Percentiles rank a stretch among this genome's conserved stretches.
phyloP scores from a whole-genome alignment of 2,797 vertebrate genomes.

The Masticophis lateralis region DNA sequence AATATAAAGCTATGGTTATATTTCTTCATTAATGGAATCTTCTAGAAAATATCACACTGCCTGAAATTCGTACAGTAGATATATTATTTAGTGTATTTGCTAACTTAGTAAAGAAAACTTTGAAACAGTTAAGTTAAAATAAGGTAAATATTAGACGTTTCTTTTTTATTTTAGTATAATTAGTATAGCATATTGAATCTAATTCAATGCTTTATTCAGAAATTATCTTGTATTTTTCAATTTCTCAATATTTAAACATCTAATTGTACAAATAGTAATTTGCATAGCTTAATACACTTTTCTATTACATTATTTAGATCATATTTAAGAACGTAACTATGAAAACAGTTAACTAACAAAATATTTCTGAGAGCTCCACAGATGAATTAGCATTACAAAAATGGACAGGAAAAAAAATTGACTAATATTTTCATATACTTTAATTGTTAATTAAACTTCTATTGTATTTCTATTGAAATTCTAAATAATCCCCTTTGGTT shows the following conservation, averaged over 20 bases:
- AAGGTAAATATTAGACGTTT: background rate
- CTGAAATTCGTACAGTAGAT: background rate
- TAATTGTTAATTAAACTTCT: background rate
- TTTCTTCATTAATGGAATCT: background rate
- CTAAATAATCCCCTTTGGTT: background rate
- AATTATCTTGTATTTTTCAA: background rate
- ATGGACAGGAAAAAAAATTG: background rate
- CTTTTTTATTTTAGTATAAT: background rate
- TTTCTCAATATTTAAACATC: background rate
- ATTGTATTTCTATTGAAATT: background rate
- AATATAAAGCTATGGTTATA: background rate
- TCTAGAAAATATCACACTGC: background rate
- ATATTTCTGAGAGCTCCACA: background rate
- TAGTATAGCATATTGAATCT: background rate
- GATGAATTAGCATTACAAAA: background rate
- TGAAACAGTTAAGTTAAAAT: background rate
- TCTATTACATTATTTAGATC: background rate
- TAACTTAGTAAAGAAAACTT: background rate
- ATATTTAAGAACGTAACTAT: background rate
- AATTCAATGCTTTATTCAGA: background rate
- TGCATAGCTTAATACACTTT: background rate
- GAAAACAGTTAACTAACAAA: background rate
- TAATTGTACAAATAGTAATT: background rate
- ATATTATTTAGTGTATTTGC: background rate
- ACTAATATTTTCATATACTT: background rate